Evolutionary conservation across 2,797 vertebrate genomes (phyloP).

Genomic region (Pogoniulus pusillus): DNA sequence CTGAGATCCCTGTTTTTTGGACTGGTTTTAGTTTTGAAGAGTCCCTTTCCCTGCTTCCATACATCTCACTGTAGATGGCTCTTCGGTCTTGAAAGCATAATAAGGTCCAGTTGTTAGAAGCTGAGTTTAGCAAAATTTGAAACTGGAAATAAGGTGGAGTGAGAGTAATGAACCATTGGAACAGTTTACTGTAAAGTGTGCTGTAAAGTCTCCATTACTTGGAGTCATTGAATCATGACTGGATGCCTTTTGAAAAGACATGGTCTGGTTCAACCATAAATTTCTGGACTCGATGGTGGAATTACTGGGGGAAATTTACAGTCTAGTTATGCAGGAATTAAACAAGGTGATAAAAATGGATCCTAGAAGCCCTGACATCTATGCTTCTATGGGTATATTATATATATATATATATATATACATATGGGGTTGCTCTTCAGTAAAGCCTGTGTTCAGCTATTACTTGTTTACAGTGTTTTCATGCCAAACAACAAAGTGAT

Average conservation of each 20-base stretch:
- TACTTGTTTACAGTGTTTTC: background rate
- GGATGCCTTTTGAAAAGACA: background rate
- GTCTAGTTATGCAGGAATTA: background rate
- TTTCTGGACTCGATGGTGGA: background rate
- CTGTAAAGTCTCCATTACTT: constrained; percentile 36
- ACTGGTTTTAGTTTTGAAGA: background rate
- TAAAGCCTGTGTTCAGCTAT: background rate
- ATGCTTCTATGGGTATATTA: background rate
- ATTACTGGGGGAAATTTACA: background rate
- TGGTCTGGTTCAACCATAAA: background rate
- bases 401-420: background rate
- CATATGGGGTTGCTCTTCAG: background rate
- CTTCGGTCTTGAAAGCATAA: background rate
- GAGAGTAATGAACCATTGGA: constrained; percentile 9
- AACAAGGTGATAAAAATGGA: background rate
- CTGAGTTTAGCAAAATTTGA: constrained; percentile 12
- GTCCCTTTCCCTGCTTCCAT: background rate
- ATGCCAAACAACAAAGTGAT: background rate
- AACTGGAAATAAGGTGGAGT: constrained; percentile 16
- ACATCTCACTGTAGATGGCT: background rate
- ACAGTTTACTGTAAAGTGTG: background rate
- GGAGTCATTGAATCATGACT: background rate
- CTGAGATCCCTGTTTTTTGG: background rate
- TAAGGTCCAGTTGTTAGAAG: background rate
- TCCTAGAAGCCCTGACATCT: background rate